Evolutionary conservation across 2,113 vertebrate genomes (phyloP).

Genomic region (Turdus rufiventris): DNA sequence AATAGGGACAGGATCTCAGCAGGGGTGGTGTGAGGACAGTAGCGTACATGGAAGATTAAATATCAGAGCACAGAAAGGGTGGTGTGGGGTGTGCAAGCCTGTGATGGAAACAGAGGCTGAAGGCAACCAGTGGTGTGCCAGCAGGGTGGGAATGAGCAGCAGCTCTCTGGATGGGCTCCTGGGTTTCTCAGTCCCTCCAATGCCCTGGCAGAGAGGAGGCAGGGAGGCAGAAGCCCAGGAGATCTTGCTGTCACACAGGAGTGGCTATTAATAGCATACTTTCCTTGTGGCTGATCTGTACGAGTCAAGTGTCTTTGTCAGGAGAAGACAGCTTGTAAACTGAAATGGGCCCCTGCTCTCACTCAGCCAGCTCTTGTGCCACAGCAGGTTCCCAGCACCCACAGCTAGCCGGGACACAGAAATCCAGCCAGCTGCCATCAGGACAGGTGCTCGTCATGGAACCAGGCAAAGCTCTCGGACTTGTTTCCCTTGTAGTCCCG

Average conservation of each 20-base stretch:
- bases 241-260: background rate
- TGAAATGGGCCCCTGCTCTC: background rate
- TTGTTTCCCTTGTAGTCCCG: background rate
- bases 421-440: background rate
- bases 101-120: background rate
- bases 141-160: fast-evolving
- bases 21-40: background rate
- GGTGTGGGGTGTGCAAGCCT: background rate
- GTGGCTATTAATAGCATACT: slow-evolving; percentile 29
- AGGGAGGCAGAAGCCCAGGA: background rate
- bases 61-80: background rate
- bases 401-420: fast-evolving
- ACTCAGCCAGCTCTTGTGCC: background rate
- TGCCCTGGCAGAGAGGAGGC: background rate
- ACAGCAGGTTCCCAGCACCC: background rate
- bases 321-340: background rate
- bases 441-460: background rate
- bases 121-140: background rate
- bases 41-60: background rate
- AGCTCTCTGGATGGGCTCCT: background rate
- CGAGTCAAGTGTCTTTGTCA: background rate
- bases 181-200: background rate
- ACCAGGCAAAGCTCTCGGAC: fast-evolving
- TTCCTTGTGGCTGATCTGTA: background rate
- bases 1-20: background rate